These are phyloP conservation scores for Megalops cyprinoides DNA, from an alignment of 2,797 vertebrate genomes.

Conservation along the genomic window DNA sequence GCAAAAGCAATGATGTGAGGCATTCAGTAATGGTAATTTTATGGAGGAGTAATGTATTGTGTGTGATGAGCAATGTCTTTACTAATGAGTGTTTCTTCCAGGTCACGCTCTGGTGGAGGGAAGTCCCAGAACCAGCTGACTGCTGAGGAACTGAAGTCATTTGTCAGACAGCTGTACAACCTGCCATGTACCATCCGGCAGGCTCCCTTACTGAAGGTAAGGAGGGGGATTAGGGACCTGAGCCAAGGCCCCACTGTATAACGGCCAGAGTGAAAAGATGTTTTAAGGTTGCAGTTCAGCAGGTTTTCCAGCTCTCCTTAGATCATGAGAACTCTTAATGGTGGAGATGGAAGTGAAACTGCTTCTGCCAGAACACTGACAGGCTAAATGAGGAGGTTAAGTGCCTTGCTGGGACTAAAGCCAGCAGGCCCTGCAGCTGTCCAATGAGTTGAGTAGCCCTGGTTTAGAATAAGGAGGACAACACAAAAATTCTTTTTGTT, in stretches of 20 bases:
- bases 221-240: conserved; percentile 7
- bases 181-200: conserved; percentile 89
- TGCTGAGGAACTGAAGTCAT: conserved; percentile 87
- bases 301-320: background rate
- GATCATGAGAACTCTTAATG: too few species aligned
- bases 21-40: background rate
- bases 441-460: too few species aligned
- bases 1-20: background rate
- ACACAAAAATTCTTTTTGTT: too few species aligned
- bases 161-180: conserved; percentile 89
- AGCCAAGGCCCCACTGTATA: background rate
- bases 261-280: background rate
- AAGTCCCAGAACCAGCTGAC: conserved; percentile 91
- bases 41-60: background rate
- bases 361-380: too few species aligned
- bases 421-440: too few species aligned
- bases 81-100: conserved; percentile 55
- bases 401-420: too few species aligned
- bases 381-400: too few species aligned
- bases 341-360: too few species aligned
- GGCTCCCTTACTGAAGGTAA: conserved; percentile 89
- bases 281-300: background rate
- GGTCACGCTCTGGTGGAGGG: conserved; percentile 92
- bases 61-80: background rate
- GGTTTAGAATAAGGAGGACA: too few species aligned